These are phyloP conservation scores for Acanthis flammea DNA, from an alignment of 2,797 vertebrate genomes.

Conservation along the genomic window DNA sequence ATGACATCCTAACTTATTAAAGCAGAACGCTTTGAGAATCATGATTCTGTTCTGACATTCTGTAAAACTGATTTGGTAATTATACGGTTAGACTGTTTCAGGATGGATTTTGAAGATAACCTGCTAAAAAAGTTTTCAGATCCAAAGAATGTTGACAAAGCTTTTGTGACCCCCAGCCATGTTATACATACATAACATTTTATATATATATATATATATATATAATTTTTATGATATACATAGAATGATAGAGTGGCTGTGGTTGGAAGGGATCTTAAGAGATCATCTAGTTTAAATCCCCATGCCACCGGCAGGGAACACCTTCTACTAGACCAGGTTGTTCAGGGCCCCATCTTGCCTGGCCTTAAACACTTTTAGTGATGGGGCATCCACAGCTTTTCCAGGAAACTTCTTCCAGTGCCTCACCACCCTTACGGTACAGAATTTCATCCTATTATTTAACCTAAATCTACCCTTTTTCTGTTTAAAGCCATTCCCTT, in stretches of 20 bases:
- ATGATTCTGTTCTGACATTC: not conserved
- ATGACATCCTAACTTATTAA: not conserved
- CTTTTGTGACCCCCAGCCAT: not conserved
- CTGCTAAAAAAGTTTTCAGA: not conserved
- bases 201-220: not conserved
- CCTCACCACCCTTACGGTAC: not conserved
- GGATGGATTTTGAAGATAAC: not conserved
- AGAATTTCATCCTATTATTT: not conserved
- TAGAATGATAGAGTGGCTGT: not conserved
- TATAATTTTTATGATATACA: fast-evolving
- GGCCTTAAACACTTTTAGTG: not conserved
- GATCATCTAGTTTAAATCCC: not conserved
- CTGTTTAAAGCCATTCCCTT: not conserved
- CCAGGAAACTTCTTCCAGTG: not conserved
- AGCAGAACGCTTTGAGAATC: not conserved
- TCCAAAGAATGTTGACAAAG: not conserved
- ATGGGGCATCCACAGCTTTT: not conserved
- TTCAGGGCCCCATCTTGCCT: not conserved
- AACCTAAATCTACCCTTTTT: not conserved
- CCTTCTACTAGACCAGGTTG: not conserved
- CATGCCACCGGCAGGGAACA: fast-evolving
- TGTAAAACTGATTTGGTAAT: not conserved
- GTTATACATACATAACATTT: not conserved
- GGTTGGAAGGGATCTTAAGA: not conserved
- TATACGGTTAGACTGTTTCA: not conserved